A percentile compares a stretch with the other conserved stretches of the same genome.
Conservation (phyloP, 2,888 invertebrate species). For the Drymonia ruficornis region DNA sequence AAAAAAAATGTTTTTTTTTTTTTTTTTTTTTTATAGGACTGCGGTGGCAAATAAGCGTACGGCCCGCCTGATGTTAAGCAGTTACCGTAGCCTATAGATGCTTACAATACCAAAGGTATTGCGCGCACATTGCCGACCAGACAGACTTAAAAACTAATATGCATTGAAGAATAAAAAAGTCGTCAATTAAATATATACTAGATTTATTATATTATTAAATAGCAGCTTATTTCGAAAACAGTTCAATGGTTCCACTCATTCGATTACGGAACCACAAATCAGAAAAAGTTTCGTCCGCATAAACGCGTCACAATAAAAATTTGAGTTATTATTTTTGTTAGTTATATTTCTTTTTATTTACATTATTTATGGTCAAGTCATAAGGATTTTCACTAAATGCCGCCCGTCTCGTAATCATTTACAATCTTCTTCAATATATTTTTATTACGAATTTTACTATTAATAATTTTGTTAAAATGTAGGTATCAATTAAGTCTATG, state of each 20-base stretch:
- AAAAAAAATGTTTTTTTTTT: no score
- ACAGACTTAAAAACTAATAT: no score
- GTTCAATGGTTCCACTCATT: neutral
- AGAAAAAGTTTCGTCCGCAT: slow-evolving; percentile 51
- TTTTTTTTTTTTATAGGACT: no score
- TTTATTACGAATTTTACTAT: neutral
- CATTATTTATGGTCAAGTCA: slow-evolving; percentile 69
- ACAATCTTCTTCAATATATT: slow-evolving; percentile 8
- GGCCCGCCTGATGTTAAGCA: no score
- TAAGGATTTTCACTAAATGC: slow-evolving; percentile 73
- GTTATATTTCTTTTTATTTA: slow-evolving; percentile 52
- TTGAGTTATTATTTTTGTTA: slow-evolving; percentile 59
- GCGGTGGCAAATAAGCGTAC: no score
- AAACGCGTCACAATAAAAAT: slow-evolving; percentile 70
- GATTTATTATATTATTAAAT: no score
- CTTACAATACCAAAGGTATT: no score
- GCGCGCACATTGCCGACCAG: no score
- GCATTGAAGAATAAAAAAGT: no score
- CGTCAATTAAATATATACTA: no score
- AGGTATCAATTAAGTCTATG: neutral
- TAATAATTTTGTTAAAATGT: neutral
- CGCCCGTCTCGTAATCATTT: slow-evolving; percentile 49
- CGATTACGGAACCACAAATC: slow-evolving; percentile 17
- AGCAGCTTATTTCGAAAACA: no score
- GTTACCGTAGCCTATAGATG: no score